A percentile compares a stretch with the other conserved stretches of the same genome.
phyloP scores from a whole-genome alignment of 2,888 invertebrate species.

The Drosophila mettleri region DNA sequence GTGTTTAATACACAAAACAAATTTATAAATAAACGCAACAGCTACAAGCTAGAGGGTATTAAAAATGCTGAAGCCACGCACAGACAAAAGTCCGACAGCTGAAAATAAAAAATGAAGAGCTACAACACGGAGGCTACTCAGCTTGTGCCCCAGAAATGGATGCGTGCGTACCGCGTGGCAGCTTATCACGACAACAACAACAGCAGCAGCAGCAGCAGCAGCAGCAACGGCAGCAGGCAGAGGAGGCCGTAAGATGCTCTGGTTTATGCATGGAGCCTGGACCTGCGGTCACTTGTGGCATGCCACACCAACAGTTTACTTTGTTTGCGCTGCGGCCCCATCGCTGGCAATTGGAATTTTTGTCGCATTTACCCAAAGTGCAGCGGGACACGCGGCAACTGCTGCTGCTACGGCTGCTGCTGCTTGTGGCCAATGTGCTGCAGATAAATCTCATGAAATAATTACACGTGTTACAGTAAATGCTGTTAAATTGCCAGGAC shows the following conservation, averaged over 20 bases:
- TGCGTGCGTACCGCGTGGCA: conserved; percentile 61
- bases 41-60: conserved; percentile 6
- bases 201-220: neutral
- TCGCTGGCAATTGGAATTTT: conserved; percentile 82
- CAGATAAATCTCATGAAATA: conserved; percentile 85
- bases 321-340: conserved; percentile 70
- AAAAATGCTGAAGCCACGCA: neutral
- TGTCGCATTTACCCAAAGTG: conserved; percentile 84
- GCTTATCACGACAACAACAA: conserved; percentile 68
- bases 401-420: conserved; percentile 29
- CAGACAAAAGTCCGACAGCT: conserved; percentile 21
- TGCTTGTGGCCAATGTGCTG: conserved; percentile 76
- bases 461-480: conserved; percentile 85
- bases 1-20: too few species aligned
- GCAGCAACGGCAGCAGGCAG: neutral
- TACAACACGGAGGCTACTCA: conserved; percentile 17
- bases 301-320: conserved; percentile 44
- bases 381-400: conserved; percentile 53
- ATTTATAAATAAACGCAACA: too few species aligned
- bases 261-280: conserved; percentile 62
- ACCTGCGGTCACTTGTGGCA: conserved; percentile 80
- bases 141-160: conserved; percentile 39
- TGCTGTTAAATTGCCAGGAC: conserved; percentile 78
- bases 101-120: conserved; percentile 12
- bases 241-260: conserved; percentile 63